Base-by-base conservation (phyloP, 2,113 vertebrate genomes). In the Oryzias woworae region DNA sequence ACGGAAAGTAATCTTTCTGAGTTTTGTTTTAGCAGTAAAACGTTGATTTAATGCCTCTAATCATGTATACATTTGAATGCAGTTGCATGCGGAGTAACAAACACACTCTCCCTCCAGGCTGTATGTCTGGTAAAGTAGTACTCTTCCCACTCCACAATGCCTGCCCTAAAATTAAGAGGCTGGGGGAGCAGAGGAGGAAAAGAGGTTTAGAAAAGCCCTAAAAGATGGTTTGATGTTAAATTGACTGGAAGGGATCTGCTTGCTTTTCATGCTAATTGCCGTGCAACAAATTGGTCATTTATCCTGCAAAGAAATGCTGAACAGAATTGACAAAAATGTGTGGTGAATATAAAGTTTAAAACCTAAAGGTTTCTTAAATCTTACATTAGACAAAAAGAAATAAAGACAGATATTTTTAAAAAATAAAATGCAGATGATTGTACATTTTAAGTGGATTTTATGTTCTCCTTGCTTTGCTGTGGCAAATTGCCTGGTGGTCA, bases 271-370 rank as follows among this genome's bases (percentile, higher is more conserved):
- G 84, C 70, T 83, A 87, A 89, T 88, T 86, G 72, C 61, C 2
- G 3, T 74, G 80, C 59, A 78, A 79, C 84, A 88, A 85, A 87
- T 81, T 89, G 81, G 80, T 87, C 83, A 88, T 88, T 86, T 85
- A 88, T 89, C 79, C 83, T 69, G 68, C 77, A 77, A 62, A 73
- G 78, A 79, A 70, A 69, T 18, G 61, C 72, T 69, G 72, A 85
- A 58, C 36, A 12, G 36, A 36, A 36, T 36, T 36, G 36, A 36
- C 10, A 12, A 36, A 36, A 36, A 36, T 36, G 36, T 10, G 36
- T 12, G 36, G 36, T 3, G 10, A 36, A 12, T 12, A 36, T 3
- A 36, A 13, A 12, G 36, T 36, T 36, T 1, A 36, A 10, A 26
- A 7, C 7, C 26, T 28, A 28, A 26, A 42, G 51, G 14, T 24